A percentile compares a stretch with the other conserved stretches of the same genome.
Evolutionary conservation across 23 tunicate genomes (phyloP).

Genomic region (Aplidium turbinatum): DNA sequence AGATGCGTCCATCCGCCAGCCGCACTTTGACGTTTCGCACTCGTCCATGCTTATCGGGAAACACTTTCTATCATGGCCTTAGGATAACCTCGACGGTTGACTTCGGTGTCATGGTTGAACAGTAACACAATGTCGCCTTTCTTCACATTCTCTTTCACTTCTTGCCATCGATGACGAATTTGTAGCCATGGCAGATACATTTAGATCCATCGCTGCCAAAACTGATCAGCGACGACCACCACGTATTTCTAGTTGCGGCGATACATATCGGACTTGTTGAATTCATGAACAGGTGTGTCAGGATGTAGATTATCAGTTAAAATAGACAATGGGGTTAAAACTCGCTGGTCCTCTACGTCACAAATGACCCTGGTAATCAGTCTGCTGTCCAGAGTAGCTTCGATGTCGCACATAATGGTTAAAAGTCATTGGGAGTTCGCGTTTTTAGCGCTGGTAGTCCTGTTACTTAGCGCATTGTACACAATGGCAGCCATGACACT

Average conservation of each 20-base stretch:
- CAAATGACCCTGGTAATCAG: constrained; percentile 7
- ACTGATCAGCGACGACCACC: constrained; percentile 9
- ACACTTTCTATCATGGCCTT: neutral
- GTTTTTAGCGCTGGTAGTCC: constrained; percentile 9
- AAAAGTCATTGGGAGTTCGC: constrained; percentile 13
- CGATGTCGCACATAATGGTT: too few species aligned
- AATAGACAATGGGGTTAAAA: neutral
- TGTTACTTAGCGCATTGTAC: neutral
- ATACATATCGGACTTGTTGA: constrained; percentile 11
- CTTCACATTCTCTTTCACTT: neutral
- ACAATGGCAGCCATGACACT: constrained; percentile 7
- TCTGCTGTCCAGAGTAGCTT: constrained; percentile 3
- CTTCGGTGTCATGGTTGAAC: too few species aligned
- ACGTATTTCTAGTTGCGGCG: constrained; percentile 7
- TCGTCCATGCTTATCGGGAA: constrained; percentile 3
- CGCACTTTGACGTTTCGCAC: constrained; percentile 13
- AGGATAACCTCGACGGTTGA: constrained; percentile 12
- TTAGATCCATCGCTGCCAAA: constrained; percentile 3
- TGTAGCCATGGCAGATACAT: constrained; percentile 27
- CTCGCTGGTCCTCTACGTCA: constrained; percentile 1
- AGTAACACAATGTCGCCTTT: too few species aligned
- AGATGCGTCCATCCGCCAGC: constrained; percentile 4
- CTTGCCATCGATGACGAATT: constrained; percentile 19
- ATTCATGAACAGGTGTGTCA: constrained; percentile 9
- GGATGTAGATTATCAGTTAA: constrained; percentile 5